A percentile compares a stretch with the other conserved stretches of the same genome.
phyloP scores from a whole-genome alignment of 2,888 invertebrate genomes.

The Sinelater perroti region DNA sequence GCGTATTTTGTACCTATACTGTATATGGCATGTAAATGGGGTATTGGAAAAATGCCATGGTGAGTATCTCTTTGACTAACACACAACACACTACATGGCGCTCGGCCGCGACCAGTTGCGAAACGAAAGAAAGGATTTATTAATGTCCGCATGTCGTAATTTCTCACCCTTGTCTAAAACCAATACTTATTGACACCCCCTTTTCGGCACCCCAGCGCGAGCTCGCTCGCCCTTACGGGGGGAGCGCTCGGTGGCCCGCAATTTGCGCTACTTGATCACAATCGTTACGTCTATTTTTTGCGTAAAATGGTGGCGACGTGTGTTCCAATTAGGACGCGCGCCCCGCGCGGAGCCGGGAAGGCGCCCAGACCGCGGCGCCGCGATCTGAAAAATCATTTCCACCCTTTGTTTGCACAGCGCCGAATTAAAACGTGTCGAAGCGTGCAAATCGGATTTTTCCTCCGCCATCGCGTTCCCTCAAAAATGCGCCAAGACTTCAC shows the following conservation, averaged over 20 bases:
- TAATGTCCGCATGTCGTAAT: slow-evolving; percentile 22
- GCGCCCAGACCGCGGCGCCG: not conserved
- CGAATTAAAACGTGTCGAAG: slow-evolving; percentile 53
- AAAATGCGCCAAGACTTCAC: slow-evolving; percentile 45
- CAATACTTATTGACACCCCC: slow-evolving; percentile 44
- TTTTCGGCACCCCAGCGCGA: slow-evolving; percentile 35
- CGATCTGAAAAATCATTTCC: slow-evolving; percentile 37
- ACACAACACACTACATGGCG: slow-evolving; percentile 21
- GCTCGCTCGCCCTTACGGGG: slow-evolving; percentile 25
- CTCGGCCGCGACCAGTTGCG: not conserved
- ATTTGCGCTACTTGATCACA: slow-evolving; percentile 19
- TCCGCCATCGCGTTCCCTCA: slow-evolving; percentile 37
- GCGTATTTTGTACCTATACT: slow-evolving; percentile 21
- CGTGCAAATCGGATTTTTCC: slow-evolving; percentile 52
- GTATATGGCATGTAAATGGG: slow-evolving; percentile 52
- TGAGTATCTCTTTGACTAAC: slow-evolving; percentile 52
- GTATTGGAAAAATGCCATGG: slow-evolving; percentile 56
- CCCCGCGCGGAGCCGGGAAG: not conserved
- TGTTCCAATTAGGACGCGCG: slow-evolving; percentile 15
- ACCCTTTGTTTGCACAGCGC: slow-evolving; percentile 52
- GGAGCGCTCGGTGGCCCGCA: slow-evolving; percentile 1
- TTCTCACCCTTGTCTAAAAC: slow-evolving; percentile 39
- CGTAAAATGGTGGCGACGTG: slow-evolving; percentile 34
- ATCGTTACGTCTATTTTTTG: slow-evolving; percentile 18
- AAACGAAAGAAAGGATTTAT: slow-evolving; percentile 13